Evolutionary conservation across 1,140 invertebrate genomes (phyloP).

Genomic region (Plectrocnemia conspersa): DNA sequence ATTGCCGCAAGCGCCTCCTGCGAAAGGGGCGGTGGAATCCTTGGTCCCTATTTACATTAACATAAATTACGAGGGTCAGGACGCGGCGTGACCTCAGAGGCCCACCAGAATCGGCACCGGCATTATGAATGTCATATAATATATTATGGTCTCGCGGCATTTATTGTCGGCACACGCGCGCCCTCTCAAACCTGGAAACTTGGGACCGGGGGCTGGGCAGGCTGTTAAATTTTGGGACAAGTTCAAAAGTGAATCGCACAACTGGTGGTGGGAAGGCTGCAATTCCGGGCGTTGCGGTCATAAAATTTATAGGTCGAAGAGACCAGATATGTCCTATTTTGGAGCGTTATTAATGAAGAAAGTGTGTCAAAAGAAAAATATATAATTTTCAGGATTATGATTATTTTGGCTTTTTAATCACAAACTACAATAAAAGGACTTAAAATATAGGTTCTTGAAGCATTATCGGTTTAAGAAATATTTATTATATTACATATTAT

Average conservation of each 20-base stretch:
- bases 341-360: too few species aligned
- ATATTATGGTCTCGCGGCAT: conserved; percentile 27
- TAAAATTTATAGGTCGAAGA: conserved; percentile 1
- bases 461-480: too few species aligned
- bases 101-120: conserved; percentile 22
- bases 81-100: conserved; percentile 10
- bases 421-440: too few species aligned
- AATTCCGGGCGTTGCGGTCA: not conserved
- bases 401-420: too few species aligned
- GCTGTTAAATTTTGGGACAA: conserved; percentile 20
- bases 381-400: too few species aligned
- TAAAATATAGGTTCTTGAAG: too few species aligned
- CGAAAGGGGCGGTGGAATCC: too few species aligned
- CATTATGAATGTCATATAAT: conserved; percentile 33
- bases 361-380: too few species aligned
- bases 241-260: conserved; percentile 29
- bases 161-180: conserved; percentile 20
- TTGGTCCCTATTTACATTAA: conserved; percentile 32
- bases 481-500: too few species aligned
- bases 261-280: conserved; percentile 10
- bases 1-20: not conserved
- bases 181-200: conserved; percentile 23
- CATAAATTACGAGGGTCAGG: conserved; percentile 32
- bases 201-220: conserved; percentile 19
- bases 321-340: not conserved